A percentile compares a stretch with the other conserved stretches of the same genome.
These are phyloP conservation scores for Clusia tigrina DNA, from an alignment of 2,888 invertebrate species.

Conservation along the genomic window DNA sequence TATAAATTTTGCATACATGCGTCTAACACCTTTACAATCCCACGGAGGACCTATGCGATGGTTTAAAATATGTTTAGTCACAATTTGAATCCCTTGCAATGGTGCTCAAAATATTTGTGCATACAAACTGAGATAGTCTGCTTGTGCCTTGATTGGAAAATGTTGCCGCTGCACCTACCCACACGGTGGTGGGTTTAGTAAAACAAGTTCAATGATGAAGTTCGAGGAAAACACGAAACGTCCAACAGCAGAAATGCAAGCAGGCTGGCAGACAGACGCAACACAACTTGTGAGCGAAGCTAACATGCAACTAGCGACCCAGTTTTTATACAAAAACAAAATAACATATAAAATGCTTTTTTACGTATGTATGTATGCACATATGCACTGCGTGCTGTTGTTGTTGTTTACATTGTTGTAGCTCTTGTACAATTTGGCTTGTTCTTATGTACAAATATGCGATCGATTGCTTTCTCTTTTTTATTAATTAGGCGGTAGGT, in stretches of 20 bases:
- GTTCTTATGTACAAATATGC: slow-evolving; percentile 24
- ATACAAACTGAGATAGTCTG: too few species aligned
- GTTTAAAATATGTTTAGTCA: too few species aligned
- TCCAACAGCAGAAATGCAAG: slow-evolving; percentile 19
- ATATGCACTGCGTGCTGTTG: slow-evolving; percentile 22
- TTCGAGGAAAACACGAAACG: neutral
- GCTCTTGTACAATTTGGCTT: slow-evolving; percentile 27
- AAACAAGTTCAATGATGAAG: slow-evolving; percentile 9
- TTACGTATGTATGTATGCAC: slow-evolving; percentile 29
- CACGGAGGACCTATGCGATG: too few species aligned
- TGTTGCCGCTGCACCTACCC: too few species aligned
- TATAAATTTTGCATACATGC: too few species aligned
- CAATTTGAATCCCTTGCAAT: too few species aligned
- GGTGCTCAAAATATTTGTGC: too few species aligned
- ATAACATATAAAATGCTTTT: slow-evolving; percentile 23
- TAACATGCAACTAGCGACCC: slow-evolving; percentile 39
- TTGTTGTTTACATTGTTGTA: slow-evolving; percentile 27
- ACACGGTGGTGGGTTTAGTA: too few species aligned
- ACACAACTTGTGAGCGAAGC: neutral
- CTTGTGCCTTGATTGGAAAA: too few species aligned
- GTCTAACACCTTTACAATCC: too few species aligned
- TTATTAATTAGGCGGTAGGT: slow-evolving; percentile 33
- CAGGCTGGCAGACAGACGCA: neutral
- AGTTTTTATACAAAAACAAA: slow-evolving; percentile 40
- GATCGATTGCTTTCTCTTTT: slow-evolving; percentile 46